phyloP scores from a whole-genome alignment of 2,113 vertebrate genomes.

The Saccopteryx leptura region DNA sequence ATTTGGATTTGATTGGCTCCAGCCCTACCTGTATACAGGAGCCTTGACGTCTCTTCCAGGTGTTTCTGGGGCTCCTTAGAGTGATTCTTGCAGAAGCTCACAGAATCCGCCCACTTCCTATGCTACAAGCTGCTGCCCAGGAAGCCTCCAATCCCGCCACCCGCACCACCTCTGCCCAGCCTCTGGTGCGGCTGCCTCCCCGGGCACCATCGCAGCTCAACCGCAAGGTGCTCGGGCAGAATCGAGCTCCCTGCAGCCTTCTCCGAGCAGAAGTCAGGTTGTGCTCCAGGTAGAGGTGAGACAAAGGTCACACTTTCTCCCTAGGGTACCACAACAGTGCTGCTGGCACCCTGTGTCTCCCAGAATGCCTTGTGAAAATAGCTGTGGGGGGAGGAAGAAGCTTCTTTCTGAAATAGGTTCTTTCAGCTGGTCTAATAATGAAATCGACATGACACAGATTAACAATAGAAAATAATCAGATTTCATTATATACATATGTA shows the following conservation, averaged over 20 bases:
- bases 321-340: too few relatives aligned
- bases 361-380: not conserved
- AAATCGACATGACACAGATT: too few relatives aligned
- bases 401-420: not conserved
- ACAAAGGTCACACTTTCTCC: not conserved
- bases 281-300: not conserved
- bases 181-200: not conserved
- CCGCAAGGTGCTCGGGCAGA: rapidly evolving
- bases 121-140: not conserved
- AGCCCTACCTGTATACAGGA: not conserved
- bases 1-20: not conserved
- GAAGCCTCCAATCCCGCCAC: not conserved
- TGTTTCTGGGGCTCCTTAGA: not conserved
- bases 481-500: not conserved
- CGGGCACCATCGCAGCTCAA: not conserved
- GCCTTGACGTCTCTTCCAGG: not conserved
- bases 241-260: not conserved
- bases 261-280: not conserved
- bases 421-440: not conserved
- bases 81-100: not conserved
- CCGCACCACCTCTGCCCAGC: not conserved
- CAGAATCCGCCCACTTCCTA: not conserved
- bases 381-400: not conserved
- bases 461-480: not conserved
- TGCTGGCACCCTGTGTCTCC: not conserved